Base-by-base conservation (phyloP, 2,797 vertebrate species). In the Sebastes oblongus region DNA sequence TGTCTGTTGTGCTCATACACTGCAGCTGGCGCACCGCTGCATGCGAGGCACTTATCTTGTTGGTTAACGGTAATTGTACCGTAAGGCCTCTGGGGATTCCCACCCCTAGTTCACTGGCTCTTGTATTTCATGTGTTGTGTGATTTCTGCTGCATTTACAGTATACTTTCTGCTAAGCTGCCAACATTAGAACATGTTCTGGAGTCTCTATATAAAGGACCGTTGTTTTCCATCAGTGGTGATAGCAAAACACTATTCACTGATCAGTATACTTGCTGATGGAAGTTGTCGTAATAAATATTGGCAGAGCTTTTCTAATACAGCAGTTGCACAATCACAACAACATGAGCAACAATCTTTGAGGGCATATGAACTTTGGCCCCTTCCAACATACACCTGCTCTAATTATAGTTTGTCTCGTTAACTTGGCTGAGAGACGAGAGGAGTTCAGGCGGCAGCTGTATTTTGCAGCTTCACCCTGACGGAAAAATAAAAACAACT, bases 341-440 rank as follows among this genome's bases (percentile, higher is more conserved):
- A 36, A 55, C 32, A 18, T 27, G 24, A 64, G 24, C 27, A 50
- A 25, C 52, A 10, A n/a, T 56, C 55, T 54, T 22, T 32, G 2
- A n/a, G 29, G 58, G 46, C n/a, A 62, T 6, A 16, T 86, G 75
- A 54, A 79, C 78, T 82, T 77, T 55, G 58, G 27, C 50, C 55
- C 22, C 58, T 7, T 61, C 64, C 10, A 69, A 50, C 62, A 62
- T 29, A 64, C 50, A 68, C 25, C 60, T 66, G n/a, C 9, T 66
- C 14, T 27, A 59, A 42, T 27, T 20, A 55, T 12, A 65, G 46
- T 16, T 46, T 29, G 22, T 9, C 59, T 36, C 16, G 39, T 30
- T 54, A 36, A 34, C 16, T 20, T 71, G 32, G 65, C 34, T 20
- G 27, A 18, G 42, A 59, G 54, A 65, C 30, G 1, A 20, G n/a